These are phyloP conservation scores for Halcyon leucocephala DNA, from an alignment of 2,797 vertebrate genomes.

Conservation along the genomic window DNA sequence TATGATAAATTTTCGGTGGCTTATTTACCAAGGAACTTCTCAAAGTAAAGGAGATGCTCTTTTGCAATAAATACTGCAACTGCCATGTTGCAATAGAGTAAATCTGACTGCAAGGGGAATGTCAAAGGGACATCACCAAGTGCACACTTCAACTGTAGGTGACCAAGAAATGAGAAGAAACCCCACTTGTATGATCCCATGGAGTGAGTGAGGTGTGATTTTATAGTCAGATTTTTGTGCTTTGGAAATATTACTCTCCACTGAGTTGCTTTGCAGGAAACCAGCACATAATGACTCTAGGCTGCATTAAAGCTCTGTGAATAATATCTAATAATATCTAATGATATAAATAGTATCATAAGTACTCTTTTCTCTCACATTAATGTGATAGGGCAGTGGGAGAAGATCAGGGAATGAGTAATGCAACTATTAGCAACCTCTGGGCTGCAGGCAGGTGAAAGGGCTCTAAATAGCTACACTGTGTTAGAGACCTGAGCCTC, in stretches of 20 bases:
- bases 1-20: neutral
- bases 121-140: neutral
- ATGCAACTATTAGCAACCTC: neutral
- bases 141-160: neutral
- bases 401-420: neutral
- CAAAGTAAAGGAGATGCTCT: neutral
- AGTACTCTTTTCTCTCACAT: neutral
- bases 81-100: neutral
- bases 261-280: neutral
- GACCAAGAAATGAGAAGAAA: neutral
- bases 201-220: neutral
- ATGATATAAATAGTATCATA: no score
- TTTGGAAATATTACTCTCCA: neutral
- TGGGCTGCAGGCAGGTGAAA: neutral
- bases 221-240: neutral
- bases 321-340: neutral
- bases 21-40: neutral
- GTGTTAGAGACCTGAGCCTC: neutral
- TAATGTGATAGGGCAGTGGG: neutral
- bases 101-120: neutral
- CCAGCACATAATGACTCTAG: neutral
- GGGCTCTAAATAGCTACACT: neutral
- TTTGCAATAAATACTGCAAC: neutral
- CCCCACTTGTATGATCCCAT: neutral
- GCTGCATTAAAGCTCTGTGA: neutral